Evolutionary conservation across 1,140 invertebrate genomes (phyloP), one percentile per base, ranked within the genome.

Genomic region (Eriosoma lanigerum): DNA sequence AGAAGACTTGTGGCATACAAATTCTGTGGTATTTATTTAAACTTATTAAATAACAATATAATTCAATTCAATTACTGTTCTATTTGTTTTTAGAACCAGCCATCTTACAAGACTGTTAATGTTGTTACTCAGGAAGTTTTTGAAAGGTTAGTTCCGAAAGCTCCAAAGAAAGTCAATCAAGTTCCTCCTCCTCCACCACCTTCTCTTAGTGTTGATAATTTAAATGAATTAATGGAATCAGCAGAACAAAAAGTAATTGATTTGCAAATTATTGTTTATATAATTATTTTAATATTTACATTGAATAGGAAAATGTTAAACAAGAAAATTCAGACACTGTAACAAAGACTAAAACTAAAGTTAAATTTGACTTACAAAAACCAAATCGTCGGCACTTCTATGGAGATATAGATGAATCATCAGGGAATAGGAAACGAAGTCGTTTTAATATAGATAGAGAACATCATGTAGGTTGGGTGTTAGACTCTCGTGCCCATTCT

Each of bases 401-500:
- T 78, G 75, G 75, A 48, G 75, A 78, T 19, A 78, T 78, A 48
- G 75, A 78, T 62, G 75, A 78, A 60, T 78, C 75, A 60, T 78
- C 75, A 17, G 75, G 75, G 3, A 4, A 78, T 78, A 58, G 75
- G 24, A 78, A 78, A 5, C 89, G 93, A 48, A 94, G 98, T 86
- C 96, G 93, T 82, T 92, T 91, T 83, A 96, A 98, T 89, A 95
- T 96, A 64, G 94, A 95, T 0, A 89, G 96, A 58, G 97, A 98
- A 85, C 92, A 95, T 84, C 96, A 98, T 85, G 95, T 99, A 54
- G 98, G 97, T 29, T 99, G 97, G 97, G 92, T 99, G 82, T 92
- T 97, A 89, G 96, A 97, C 86, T 90, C 92, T 8, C 91, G 92
- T 83, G 94, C 95, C 85, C 94, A 96, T 86, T 46, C 75, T 60